Conservation (phyloP, 2,113 vertebrate genomes). For the Nycticryphes semicollaris region DNA sequence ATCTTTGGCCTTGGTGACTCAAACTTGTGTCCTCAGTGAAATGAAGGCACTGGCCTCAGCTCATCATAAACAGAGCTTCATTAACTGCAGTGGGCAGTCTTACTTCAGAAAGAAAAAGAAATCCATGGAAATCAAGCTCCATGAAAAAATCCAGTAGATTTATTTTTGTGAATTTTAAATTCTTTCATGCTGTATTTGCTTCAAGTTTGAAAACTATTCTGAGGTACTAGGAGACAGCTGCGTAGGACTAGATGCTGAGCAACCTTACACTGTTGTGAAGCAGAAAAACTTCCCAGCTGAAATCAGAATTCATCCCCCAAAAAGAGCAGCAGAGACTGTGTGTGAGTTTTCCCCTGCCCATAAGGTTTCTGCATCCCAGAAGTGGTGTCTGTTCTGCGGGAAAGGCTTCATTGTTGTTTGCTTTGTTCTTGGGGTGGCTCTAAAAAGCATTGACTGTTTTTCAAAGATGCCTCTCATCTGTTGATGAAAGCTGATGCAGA, state of each 20-base stretch:
- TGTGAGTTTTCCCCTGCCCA: neutral
- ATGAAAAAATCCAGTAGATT: neutral
- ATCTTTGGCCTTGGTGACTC: slow-evolving; percentile 76
- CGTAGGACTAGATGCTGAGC: neutral
- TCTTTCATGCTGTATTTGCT: neutral
- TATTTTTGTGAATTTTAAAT: neutral
- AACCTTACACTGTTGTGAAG: neutral
- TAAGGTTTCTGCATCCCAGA: neutral
- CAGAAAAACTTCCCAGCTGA: neutral
- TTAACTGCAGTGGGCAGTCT: neutral
- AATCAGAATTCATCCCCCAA: neutral
- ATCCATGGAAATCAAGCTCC: neutral
- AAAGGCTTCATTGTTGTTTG: neutral
- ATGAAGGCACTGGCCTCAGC: slow-evolving; percentile 25
- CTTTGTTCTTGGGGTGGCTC: neutral
- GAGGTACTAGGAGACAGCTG: neutral
- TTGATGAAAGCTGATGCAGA: neutral
- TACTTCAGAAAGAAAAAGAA: neutral
- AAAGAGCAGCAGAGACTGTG: neutral
- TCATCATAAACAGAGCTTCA: neutral
- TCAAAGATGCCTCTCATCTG: neutral
- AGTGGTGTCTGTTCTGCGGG: neutral
- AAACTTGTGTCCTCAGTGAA: slow-evolving; percentile 26
- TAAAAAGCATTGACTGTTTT: neutral
- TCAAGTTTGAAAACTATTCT: neutral